These are phyloP conservation scores for Empis stercorea DNA, from an alignment of 2,888 invertebrate species.

Conservation along the genomic window DNA sequence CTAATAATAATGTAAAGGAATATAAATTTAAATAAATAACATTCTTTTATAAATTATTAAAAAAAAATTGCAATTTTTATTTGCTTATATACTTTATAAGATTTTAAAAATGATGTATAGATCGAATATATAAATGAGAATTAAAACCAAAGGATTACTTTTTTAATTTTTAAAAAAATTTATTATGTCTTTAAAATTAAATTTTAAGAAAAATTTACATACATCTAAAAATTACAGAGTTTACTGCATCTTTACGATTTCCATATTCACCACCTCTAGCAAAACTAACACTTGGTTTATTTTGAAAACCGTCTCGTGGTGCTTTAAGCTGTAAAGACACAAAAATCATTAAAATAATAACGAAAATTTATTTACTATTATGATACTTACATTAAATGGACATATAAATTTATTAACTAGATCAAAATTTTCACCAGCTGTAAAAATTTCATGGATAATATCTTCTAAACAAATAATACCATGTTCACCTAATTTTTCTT, in stretches of 20 bases:
- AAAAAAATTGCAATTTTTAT: no score
- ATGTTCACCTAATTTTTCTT: constrained; percentile 30
- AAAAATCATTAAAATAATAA: neutral
- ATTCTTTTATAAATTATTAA: neutral
- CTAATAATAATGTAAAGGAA: no score
- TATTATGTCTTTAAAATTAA: no score
- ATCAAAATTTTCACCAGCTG: constrained; percentile 32
- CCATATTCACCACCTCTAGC: constrained; percentile 36
- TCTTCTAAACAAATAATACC: constrained; percentile 36
- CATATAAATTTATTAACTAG: constrained; percentile 26
- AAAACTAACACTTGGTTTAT: constrained; percentile 30
- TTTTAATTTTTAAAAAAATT: no score
- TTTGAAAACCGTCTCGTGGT: constrained; percentile 33
- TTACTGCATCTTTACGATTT: constrained; percentile 28
- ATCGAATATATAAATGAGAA: no score
- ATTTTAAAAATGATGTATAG: no score
- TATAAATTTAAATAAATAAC: neutral
- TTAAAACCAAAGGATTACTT: no score
- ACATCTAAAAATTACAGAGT: constrained; percentile 29
- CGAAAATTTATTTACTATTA: neutral
- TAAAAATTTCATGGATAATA: constrained; percentile 34
- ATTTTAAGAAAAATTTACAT: constrained; percentile 20
- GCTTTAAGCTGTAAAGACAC: constrained; percentile 23
- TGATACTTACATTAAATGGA: constrained; percentile 31
- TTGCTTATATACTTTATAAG: no score